phyloP scores from a whole-genome alignment of 2,797 vertebrate genomes.

The Bucorvus abyssinicus region DNA sequence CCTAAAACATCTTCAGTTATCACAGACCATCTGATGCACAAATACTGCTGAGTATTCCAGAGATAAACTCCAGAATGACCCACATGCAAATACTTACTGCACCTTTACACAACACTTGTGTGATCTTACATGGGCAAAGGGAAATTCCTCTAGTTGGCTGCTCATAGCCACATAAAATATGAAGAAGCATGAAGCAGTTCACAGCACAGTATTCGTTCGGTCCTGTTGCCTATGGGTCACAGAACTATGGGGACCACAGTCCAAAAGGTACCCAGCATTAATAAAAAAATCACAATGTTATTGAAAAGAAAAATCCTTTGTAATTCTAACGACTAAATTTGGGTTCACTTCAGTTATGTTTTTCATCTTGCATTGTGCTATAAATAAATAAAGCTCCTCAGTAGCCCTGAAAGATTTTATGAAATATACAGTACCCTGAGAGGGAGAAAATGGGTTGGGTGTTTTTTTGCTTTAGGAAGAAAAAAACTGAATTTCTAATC shows the following conservation, averaged over 20 bases:
- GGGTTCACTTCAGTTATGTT: background rate
- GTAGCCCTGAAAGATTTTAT: background rate
- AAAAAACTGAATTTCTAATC: background rate
- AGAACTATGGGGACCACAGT: background rate
- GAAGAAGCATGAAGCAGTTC: background rate
- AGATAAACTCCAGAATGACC: background rate
- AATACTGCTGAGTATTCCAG: background rate
- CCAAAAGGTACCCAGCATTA: background rate
- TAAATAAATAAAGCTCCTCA: background rate
- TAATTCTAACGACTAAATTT: background rate
- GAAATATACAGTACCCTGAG: background rate
- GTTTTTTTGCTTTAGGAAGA: background rate
- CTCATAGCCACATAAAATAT: background rate
- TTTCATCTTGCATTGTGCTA: background rate
- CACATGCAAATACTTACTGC: background rate
- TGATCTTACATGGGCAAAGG: background rate
- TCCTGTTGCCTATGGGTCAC: background rate
- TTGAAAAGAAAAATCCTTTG: background rate
- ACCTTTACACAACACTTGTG: background rate
- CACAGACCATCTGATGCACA: background rate
- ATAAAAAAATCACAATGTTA: background rate
- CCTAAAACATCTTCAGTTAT: background rate
- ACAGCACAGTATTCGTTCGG: background rate
- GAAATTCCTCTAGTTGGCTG: background rate
- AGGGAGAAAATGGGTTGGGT: background rate